Evolutionary conservation across 2,797 vertebrate genomes (phyloP), one percentile per base, ranked within the genome.

Genomic region (Acestrorhynchus altus): DNA sequence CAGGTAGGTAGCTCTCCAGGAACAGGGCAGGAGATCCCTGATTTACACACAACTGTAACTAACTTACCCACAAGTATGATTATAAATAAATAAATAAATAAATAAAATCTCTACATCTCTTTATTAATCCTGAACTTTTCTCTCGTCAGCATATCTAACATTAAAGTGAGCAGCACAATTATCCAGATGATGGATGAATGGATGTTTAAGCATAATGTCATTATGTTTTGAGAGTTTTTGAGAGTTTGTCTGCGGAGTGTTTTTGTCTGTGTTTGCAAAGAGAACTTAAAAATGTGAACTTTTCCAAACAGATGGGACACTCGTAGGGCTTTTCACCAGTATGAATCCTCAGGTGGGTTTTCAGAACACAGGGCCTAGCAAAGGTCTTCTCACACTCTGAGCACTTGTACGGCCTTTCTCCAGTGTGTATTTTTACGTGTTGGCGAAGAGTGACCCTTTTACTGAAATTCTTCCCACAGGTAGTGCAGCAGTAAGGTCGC

Each of bases 381-480:
- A 83, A 83, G n/a, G 13, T 70, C 71, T 83, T 80, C 40, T 74
- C 64, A 1, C 81, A 83, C 0, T 80, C 69, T 0, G 78, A 49
- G 28, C 81, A 83, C 26, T 77, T 74, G 74, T 77, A 71, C 0
- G 81, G 81, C 42, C 65, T 68, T 4, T 83, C 82, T 10, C 82
- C 75, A 0, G 60, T 80, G 11, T 83, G 82, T 4, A 60, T 80
- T 13, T 61, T 18, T 54, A 74, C 40, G 71, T 83, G 82, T 52
- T 74, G 72, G n/a, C 57, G 65, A 2, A 80, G 46, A 6, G 72
- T 75, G 46, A 28, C 59, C 60, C 78, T 61, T 13, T 80, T 79
- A 0, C 52, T 59, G 75, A 83, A 83, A 18, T 46, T 72, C 67
- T 75, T 80, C 16, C 15, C 47, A n/a, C 81, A 83, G 2, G 57